Evolutionary conservation across 23 tunicate species (phyloP), one percentile per base, ranked within the genome.

Genomic region (Botrylloides violaceus): DNA sequence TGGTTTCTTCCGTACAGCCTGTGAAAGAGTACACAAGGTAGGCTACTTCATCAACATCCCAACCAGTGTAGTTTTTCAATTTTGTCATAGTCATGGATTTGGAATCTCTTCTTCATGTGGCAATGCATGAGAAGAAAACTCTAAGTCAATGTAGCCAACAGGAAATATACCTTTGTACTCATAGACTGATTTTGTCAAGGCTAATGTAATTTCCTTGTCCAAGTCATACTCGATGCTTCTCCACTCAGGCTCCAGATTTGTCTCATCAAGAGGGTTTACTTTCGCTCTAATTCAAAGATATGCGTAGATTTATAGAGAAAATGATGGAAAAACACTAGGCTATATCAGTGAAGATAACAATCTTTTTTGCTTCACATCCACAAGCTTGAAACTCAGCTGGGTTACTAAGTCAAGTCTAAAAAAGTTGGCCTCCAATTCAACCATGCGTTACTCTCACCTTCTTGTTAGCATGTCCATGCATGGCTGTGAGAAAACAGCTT

Each of bases 401-500:
- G 18, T 12, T 12, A 12, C 15, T 12, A 47, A 47, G 55, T 18
- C 55, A 47, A 47, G 18, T n/a, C n/a, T n/a, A n/a, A n/a, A n/a
- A n/a, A 12, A 47, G 12, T 47, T 18, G 12, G 18, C 55, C 12
- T 47, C 18, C 12, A 18, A 47, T 47, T 47, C 55, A 18, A 47
- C 12, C 55, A 47, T 47, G 55, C 55, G 18, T 47, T 18, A 47
- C 18, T 26, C 7, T 56, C 31, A 85, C 97, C 97, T 90, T 79
- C 97, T 72, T 34, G 90, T 82, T 3, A 90, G 66, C 90, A 90
- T 79, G 43, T 90, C 97, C 28, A 90, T 78, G 55, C 89, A 83
- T 12, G 84, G 90, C 58, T 90, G 97, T 2, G 97, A 90, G 68
- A 90, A 72, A 49, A 82, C 79, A 1, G 71, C 71, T 73, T 79